A percentile compares a stretch with the other conserved stretches of the same genome.
Conservation (phyloP, 2,888 invertebrate genomes). For the Orchesellides sinensis region DNA sequence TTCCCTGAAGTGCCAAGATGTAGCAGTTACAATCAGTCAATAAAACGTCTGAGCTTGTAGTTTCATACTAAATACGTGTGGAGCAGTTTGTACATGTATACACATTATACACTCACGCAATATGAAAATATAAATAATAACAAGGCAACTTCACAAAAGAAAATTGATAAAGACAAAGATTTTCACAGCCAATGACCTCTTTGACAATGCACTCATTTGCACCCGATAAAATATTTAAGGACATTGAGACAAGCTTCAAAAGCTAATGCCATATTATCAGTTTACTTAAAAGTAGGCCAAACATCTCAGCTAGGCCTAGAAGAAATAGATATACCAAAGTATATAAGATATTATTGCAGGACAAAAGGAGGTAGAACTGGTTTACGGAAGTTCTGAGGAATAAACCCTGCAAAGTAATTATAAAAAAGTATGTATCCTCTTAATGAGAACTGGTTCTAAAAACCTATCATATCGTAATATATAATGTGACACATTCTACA, state of each 20-base stretch:
- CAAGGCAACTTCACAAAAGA: neutral
- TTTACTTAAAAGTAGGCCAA: slow-evolving; percentile 49
- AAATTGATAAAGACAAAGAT: slow-evolving; percentile 24
- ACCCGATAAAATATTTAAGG: slow-evolving; percentile 57
- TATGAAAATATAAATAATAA: neutral
- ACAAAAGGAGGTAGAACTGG: no score
- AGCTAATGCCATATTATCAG: neutral
- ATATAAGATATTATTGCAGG: no score
- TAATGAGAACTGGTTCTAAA: no score
- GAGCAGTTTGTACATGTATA: neutral
- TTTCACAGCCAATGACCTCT: slow-evolving; percentile 41
- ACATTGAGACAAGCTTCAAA: slow-evolving; percentile 31
- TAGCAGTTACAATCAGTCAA: slow-evolving; percentile 7
- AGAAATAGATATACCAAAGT: no score
- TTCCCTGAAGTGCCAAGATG: neutral
- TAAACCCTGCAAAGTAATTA: no score
- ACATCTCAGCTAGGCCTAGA: slow-evolving; percentile 30
- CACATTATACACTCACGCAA: neutral
- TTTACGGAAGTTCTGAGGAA: no score
- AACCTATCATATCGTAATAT: no score
- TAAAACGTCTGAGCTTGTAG: neutral
- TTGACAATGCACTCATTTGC: slow-evolving; percentile 58
- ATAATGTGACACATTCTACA: no score
- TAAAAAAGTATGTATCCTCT: no score
- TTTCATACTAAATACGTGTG: neutral